Conservation (phyloP, 2,113 vertebrate species). For the Thryonomys swinderianus region DNA sequence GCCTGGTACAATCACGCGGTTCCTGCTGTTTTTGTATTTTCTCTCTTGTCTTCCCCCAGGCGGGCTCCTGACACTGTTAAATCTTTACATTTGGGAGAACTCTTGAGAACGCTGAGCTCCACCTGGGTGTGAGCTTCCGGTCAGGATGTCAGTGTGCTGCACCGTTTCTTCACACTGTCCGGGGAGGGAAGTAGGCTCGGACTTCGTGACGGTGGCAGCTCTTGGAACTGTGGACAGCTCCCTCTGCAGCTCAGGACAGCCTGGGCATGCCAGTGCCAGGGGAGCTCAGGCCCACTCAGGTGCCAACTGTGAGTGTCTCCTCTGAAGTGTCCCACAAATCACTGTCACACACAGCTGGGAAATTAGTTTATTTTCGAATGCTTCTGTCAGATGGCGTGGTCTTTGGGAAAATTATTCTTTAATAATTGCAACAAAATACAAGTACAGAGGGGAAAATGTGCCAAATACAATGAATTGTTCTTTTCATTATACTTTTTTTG, state of each 20-base stretch:
- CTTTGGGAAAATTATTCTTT: constrained; percentile 43
- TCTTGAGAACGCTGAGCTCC: not conserved
- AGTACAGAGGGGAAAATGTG: not conserved
- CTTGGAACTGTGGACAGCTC: not conserved
- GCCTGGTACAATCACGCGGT: not conserved
- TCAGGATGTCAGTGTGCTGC: not conserved
- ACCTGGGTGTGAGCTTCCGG: not conserved
- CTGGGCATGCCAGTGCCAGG: not conserved
- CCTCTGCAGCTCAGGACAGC: not conserved
- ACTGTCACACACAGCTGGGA: not conserved
- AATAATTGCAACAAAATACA: constrained; percentile 29
- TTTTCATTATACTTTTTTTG: too few relatives aligned
- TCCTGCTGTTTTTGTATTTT: not conserved
- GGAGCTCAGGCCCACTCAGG: not conserved
- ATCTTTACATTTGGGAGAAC: not conserved
- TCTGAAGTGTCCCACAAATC: not conserved
- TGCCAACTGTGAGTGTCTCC: not conserved
- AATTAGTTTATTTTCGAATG: constrained; percentile 25
- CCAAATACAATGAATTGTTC: constrained; percentile 56
- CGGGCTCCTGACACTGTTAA: not conserved
- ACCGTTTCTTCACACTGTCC: not conserved
- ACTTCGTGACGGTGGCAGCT: not conserved
- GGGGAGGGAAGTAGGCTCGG: not conserved
- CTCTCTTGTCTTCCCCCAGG: not conserved
- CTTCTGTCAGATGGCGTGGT: constrained; percentile 15